Evolutionary conservation across 2,113 vertebrate genomes (phyloP).

Genomic region (Pelobates fuscus): DNA sequence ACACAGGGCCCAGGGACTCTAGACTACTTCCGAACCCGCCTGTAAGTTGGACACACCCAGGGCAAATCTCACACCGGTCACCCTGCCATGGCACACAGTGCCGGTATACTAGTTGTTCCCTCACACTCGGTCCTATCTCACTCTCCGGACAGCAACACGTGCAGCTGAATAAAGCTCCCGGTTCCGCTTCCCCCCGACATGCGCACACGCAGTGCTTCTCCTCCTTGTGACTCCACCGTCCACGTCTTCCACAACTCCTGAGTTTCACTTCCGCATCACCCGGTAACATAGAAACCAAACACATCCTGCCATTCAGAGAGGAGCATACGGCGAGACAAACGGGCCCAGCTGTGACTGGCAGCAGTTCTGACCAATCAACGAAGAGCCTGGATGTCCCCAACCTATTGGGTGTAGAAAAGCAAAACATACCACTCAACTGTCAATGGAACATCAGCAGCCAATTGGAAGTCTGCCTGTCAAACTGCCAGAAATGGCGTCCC

Average conservation of each 20-base stretch:
- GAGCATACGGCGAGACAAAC: not conserved
- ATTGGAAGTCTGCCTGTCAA: not conserved
- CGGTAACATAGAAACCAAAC: conserved; percentile 23
- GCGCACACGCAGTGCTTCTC: not conserved
- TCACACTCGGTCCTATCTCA: not conserved
- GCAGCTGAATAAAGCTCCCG: not conserved
- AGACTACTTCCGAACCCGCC: too few relatives aligned
- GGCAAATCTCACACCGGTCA: too few relatives aligned
- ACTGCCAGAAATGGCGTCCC: conserved; percentile 19
- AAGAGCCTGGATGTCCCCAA: not conserved
- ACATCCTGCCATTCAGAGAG: not conserved
- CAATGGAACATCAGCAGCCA: conserved; percentile 14
- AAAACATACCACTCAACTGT: conserved; percentile 23
- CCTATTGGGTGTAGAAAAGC: not conserved
- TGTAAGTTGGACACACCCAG: too few relatives aligned
- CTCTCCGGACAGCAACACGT: not conserved
- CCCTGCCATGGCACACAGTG: not conserved
- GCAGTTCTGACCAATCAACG: not conserved
- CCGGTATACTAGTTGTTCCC: not conserved
- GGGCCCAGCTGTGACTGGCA: not conserved
- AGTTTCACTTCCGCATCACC: conserved; percentile 47
- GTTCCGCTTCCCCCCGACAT: not conserved
- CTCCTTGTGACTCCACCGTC: conserved; percentile 26
- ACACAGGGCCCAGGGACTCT: too few relatives aligned
- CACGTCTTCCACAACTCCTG: not conserved